Base-by-base conservation (phyloP, 2,113 vertebrate genomes). In the Esox niger region DNA sequence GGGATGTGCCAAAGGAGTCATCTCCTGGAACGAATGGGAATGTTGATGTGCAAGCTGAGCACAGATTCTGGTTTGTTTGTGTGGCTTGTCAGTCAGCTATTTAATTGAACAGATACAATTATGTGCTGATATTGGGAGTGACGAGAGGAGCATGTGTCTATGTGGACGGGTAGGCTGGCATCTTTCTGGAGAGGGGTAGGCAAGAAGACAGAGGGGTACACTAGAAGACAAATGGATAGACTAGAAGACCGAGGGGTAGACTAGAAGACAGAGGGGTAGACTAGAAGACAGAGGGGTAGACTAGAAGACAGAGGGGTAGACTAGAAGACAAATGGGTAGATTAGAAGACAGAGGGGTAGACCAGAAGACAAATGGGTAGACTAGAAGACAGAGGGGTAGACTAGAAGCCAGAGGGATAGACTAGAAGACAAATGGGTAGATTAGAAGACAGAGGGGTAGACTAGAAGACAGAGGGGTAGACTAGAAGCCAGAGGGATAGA, bases 311-410 rank as follows among this genome's bases (percentile, higher is more conserved):
- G n/a, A n/a, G n/a, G n/a, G n/a, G n/a, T n/a, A n/a, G n/a, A n/a
- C n/a, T n/a, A n/a, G n/a, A n/a, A n/a, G n/a, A n/a, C n/a, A n/a
- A n/a, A n/a, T n/a, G n/a, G n/a, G n/a, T n/a, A n/a, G n/a, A n/a
- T n/a, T n/a, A n/a, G n/a, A n/a, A n/a, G n/a, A n/a, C n/a, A n/a
- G n/a, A n/a, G n/a, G n/a, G n/a, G n/a, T n/a, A n/a, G n/a, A n/a
- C n/a, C n/a, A n/a, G n/a, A n/a, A n/a, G n/a, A n/a, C n/a, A n/a
- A n/a, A n/a, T 75, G 66, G 61, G 79, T 69, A 71, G 71, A 26
- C n/a, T 52, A 23, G 6, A 52, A 2, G 79, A 80, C 75, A 81
- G 73, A 78, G 75, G 75, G 75, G 62, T 64, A 72, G n/a, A 21
- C 57, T 33, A 79, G 69, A 61, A 69, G 75, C 59, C 71, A 75